Conservation (phyloP, 2,888 invertebrate species). For the Mimachlamys varia region DNA sequence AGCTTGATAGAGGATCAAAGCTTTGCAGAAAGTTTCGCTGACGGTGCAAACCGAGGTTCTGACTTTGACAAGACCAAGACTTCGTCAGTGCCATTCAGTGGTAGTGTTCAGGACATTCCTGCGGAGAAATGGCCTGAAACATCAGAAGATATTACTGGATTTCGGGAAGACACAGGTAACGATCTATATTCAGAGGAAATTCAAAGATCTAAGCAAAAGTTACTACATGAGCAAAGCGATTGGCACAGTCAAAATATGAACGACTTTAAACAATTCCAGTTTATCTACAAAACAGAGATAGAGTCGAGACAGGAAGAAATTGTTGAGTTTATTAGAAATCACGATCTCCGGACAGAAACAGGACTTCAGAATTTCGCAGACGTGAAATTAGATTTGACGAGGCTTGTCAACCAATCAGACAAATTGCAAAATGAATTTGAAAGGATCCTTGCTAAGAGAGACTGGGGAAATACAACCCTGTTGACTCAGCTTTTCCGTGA, state of each 20-base stretch:
- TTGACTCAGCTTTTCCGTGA: not conserved
- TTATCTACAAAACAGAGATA: not conserved
- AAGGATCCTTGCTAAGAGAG: constrained; percentile 38
- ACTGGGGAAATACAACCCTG: constrained; percentile 26
- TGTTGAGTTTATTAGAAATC: not conserved
- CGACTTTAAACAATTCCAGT: not conserved
- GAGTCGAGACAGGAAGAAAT: not conserved
- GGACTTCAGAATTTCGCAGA: not conserved
- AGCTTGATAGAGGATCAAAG: not conserved
- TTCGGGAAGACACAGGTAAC: not conserved
- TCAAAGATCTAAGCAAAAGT: not conserved
- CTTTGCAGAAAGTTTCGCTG: not conserved
- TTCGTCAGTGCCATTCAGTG: not conserved
- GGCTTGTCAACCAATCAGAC: not conserved
- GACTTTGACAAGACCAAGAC: not conserved
- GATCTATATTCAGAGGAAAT: not conserved
- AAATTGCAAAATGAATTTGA: not conserved
- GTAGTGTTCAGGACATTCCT: not conserved
- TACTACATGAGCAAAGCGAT: not conserved
- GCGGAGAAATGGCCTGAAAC: not conserved
- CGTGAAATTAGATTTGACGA: not conserved
- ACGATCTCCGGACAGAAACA: not conserved
- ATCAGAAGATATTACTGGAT: not conserved
- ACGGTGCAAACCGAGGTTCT: not conserved
- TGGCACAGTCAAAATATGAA: not conserved